A percentile compares a stretch with the other conserved stretches of the same genome.
These are phyloP conservation scores for Deilephila elpenor DNA, from an alignment of 2,888 invertebrate species.

Conservation along the genomic window DNA sequence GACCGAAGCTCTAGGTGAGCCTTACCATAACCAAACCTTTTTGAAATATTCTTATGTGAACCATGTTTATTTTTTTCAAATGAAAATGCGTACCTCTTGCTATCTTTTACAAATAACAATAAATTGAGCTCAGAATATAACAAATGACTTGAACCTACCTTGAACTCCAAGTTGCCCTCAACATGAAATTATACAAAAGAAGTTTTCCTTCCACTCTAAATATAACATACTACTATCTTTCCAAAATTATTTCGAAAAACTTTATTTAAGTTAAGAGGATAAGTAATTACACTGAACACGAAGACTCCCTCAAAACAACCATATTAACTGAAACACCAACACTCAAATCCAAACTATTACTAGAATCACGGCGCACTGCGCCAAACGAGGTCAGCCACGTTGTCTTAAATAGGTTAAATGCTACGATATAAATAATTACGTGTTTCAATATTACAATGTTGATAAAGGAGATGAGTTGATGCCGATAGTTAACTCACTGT, in stretches of 20 bases:
- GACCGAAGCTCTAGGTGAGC: no score
- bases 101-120: neutral
- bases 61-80: no score
- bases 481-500: neutral
- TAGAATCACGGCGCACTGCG: neutral
- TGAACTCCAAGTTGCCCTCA: neutral
- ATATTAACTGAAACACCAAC: neutral
- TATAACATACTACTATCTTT: neutral
- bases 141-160: neutral
- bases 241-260: neutral
- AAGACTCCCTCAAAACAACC: neutral
- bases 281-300: neutral
- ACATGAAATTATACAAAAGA: neutral
- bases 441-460: neutral
- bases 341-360: slow-evolving; percentile 12
- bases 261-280: neutral
- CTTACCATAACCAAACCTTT: no score
- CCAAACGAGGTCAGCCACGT: slow-evolving; percentile 18
- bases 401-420: slow-evolving; percentile 25
- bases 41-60: no score
- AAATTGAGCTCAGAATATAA: neutral
- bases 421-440: slow-evolving; percentile 12
- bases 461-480: neutral
- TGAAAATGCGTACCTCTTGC: no score
- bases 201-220: neutral